These are phyloP conservation scores for Idaea biselata DNA, from an alignment of 2,888 invertebrate species.

Conservation along the genomic window DNA sequence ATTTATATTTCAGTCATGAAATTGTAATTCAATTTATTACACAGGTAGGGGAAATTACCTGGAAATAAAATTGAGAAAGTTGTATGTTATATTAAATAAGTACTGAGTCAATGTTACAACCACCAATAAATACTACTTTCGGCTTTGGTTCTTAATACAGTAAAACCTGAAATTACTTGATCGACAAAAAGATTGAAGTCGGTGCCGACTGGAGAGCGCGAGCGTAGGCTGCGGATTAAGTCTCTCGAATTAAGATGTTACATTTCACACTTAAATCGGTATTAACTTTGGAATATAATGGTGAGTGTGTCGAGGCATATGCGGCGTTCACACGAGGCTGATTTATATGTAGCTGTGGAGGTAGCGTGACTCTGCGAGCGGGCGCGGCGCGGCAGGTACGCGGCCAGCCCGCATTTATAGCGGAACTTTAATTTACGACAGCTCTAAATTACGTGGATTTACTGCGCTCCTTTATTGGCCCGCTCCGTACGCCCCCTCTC, in stretches of 20 bases:
- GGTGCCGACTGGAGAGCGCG: not conserved
- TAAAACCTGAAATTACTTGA: not conserved
- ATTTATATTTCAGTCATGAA: too few species aligned
- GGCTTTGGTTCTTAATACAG: not conserved
- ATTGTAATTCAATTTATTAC: not conserved
- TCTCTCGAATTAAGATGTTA: conserved; percentile 31
- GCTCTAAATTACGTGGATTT: conserved; percentile 81
- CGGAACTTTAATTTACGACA: conserved; percentile 77
- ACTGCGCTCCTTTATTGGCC: conserved; percentile 78
- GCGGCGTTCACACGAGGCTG: conserved; percentile 55
- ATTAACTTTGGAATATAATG: conserved; percentile 26
- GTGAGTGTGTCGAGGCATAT: conserved; percentile 36
- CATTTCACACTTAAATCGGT: conserved; percentile 28
- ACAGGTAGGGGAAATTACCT: not conserved
- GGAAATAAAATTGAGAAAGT: not conserved
- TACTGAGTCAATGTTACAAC: not conserved
- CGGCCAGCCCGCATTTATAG: conserved; percentile 67
- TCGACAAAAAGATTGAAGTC: not conserved
- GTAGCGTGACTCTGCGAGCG: conserved; percentile 44
- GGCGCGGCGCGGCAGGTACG: conserved; percentile 64
- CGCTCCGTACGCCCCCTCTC: conserved; percentile 60
- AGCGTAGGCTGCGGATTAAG: conserved; percentile 17
- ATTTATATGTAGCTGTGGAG: conserved; percentile 28
- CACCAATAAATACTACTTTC: not conserved
- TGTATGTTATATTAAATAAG: not conserved